Base-by-base conservation (phyloP, 1,140 invertebrate genomes). In the Macrostomum lignano region DNA sequence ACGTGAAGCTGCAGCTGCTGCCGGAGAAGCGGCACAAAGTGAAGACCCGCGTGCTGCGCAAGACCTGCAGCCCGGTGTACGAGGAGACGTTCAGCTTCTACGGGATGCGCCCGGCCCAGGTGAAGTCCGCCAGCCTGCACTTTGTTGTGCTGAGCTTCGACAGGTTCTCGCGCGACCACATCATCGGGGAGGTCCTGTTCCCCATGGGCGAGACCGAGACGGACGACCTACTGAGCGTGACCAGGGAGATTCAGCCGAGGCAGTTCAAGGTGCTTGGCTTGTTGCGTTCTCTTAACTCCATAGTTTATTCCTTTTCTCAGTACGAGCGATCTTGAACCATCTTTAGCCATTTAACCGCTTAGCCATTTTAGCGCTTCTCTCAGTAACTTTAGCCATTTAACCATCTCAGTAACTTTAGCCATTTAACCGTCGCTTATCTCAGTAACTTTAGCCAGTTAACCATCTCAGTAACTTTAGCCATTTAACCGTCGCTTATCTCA, bases 21-120 rank as follows among this genome's bases (percentile, higher is more conserved):
- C 75, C 75, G 0, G 74, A 79, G 44, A 64, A 74, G 41, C 74
- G 74, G 51, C 75, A 75, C 57, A 76, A 75, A 48, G 75, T 70
- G 47, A 73, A 76, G 46, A 77, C 74, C 2, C 73, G 76, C 55
- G 52, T 78, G 1, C 69, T 77, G 44, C 59, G 73, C 23, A 73
- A 74, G 51, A 78, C 74, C 46, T 54, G 73, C n/a, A 72, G 73
- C 48, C 75, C 75, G 0, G 66, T 72, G 7, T 81, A 77, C 48
- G 75, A 79, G 47, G 74, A 81, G 49, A 76, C 70, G 0, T 79
- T 79, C 48, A 69, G 74, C 25, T 79, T 78, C 56, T 74, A 71
- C 44, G 51, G 52, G 3, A 67, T 75, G 0, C 58, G 62, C 1
- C 68, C 68, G 39, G 69, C 73, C 38, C 71, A 75, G 41, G 51